These are phyloP conservation scores for Papilio xuthus DNA, from an alignment of 1,140 invertebrate species.

Conservation along the genomic window DNA sequence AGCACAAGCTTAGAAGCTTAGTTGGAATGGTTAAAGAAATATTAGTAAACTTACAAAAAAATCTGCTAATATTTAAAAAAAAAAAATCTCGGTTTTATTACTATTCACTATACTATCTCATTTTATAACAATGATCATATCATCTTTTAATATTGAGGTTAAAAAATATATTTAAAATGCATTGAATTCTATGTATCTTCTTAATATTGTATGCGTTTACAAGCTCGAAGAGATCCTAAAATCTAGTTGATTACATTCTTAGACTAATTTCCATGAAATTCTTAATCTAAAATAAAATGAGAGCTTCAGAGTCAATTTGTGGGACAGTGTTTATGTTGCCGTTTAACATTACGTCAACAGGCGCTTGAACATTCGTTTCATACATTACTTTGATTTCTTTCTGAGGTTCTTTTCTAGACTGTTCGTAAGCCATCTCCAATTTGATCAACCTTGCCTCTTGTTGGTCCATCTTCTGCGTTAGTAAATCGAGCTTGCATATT, in stretches of 20 bases:
- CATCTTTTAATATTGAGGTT: too few species aligned
- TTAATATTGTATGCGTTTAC: too few species aligned
- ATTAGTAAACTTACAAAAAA: too few species aligned
- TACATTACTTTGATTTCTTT: not conserved
- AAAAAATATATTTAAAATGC: too few species aligned
- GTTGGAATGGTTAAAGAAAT: too few species aligned
- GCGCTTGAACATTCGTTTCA: not conserved
- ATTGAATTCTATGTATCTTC: too few species aligned
- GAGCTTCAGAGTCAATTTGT: not conserved
- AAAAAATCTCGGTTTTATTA: too few species aligned
- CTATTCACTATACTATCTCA: too few species aligned
- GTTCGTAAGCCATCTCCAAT: slow-evolving; percentile 4
- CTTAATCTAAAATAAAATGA: not conserved
- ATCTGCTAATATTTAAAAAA: too few species aligned
- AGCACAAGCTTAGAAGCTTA: too few species aligned
- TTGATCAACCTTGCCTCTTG: not conserved
- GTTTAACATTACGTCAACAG: not conserved
- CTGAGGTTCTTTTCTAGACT: not conserved
- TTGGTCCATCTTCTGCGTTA: not conserved
- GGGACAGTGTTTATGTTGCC: not conserved
- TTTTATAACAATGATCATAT: too few species aligned
- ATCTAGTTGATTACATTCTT: not conserved
- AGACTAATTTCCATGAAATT: not conserved
- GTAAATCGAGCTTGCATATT: slow-evolving; percentile 11
- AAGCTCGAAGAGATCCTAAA: not conserved